phyloP scores from a whole-genome alignment of 2,888 invertebrate genomes.

The Trypoxylon attenuatum region DNA sequence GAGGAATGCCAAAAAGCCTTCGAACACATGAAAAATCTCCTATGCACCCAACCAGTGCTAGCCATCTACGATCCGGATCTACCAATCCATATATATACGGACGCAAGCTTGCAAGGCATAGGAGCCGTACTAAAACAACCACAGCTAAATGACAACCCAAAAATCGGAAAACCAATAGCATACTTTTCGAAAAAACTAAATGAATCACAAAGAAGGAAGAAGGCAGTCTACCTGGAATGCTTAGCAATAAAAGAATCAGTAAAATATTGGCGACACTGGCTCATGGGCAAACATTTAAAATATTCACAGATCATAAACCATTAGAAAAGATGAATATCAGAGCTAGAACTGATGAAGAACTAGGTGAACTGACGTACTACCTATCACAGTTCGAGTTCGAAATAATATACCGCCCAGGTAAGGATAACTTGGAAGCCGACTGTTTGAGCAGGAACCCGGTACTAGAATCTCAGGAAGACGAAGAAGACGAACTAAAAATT shows the following conservation, averaged over 20 bases:
- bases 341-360: too few relatives aligned
- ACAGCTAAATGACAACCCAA: too few relatives aligned
- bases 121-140: too few relatives aligned
- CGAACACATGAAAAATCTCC: constrained; percentile 2
- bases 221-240: too few relatives aligned
- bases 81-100: constrained; percentile 7
- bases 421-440: constrained; percentile 39
- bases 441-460: constrained; percentile 36
- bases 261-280: too few relatives aligned
- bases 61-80: constrained; percentile 3
- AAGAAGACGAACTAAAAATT: constrained; percentile 5
- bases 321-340: constrained; percentile 14
- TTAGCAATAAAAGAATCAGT: too few relatives aligned
- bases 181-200: too few relatives aligned
- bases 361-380: constrained; percentile 11
- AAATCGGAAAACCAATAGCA: too few relatives aligned
- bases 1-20: constrained; percentile 12
- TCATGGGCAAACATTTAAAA: neutral
- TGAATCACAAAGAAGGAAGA: too few relatives aligned
- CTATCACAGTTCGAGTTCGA: constrained; percentile 8
- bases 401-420: constrained; percentile 15
- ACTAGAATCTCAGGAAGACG: neutral
- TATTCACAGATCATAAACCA: constrained; percentile 15
- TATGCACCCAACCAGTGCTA: constrained; percentile 11
- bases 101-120: constrained; percentile 9